phyloP scores from a whole-genome alignment of 1,140 invertebrate genomes.

The Samia ricini region DNA sequence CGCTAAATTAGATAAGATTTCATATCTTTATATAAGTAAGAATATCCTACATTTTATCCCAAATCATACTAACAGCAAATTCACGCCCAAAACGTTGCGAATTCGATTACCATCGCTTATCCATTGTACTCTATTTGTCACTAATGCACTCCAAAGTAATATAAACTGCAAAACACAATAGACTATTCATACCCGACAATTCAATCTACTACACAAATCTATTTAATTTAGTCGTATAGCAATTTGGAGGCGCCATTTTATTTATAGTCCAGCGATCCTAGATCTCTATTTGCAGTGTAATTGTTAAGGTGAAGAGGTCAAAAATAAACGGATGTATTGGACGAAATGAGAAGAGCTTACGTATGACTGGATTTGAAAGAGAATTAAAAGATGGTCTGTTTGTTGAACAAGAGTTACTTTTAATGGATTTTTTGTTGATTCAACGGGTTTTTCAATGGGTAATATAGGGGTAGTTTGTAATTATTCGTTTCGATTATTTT shows the following conservation, averaged over 20 bases:
- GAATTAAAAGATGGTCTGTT: constrained; percentile 23
- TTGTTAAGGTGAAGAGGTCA: constrained; percentile 17
- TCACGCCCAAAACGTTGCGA: constrained; percentile 36
- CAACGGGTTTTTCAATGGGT: neutral
- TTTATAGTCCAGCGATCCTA: constrained; percentile 6
- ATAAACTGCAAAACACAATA: constrained; percentile 7
- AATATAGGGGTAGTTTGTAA: constrained; percentile 1
- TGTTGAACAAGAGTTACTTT: constrained; percentile 22
- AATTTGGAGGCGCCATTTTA: constrained; percentile 22
- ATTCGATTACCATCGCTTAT: constrained; percentile 47
- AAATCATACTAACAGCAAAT: constrained; percentile 32
- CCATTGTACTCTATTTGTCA: constrained; percentile 45
- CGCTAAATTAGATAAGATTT: neutral
- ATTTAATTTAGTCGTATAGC: constrained; percentile 16
- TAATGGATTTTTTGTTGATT: constrained; percentile 16
- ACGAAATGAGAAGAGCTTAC: constrained; percentile 31
- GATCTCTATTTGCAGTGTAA: constrained; percentile 16
- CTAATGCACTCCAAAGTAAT: constrained; percentile 37
- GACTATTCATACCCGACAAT: constrained; percentile 17
- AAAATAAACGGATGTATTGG: constrained; percentile 1
- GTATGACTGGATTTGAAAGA: constrained; percentile 29
- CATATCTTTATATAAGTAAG: neutral
- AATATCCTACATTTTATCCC: neutral
- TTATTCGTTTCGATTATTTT: neutral
- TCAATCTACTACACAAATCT: constrained; percentile 14